Conservation (phyloP, 2,113 vertebrate species). For the Girardinichthys multiradiatus region DNA sequence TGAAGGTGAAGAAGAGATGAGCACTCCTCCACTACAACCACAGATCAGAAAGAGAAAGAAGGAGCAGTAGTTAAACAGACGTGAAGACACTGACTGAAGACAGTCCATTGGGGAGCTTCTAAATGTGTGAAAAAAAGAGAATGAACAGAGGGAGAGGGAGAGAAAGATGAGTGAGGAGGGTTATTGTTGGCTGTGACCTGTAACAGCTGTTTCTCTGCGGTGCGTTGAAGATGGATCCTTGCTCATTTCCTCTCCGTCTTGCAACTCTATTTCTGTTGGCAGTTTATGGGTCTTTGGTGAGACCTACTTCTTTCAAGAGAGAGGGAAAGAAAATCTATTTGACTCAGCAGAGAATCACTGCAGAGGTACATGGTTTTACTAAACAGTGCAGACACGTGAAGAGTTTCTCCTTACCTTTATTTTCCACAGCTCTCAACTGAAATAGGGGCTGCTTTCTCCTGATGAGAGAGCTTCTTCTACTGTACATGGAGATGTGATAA, state of each 20-base stretch:
- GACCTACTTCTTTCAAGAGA: constrained; percentile 51
- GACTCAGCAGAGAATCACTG: constrained; percentile 56
- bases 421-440: constrained; percentile 21
- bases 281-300: constrained; percentile 64
- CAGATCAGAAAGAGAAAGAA: constrained; percentile 37
- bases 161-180: constrained; percentile 53
- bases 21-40: constrained; percentile 46
- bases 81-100: constrained; percentile 56
- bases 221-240: constrained; percentile 72
- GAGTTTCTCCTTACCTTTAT: constrained; percentile 24
- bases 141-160: constrained; percentile 11
- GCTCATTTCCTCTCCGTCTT: constrained; percentile 74
- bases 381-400: constrained; percentile 23
- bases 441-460: constrained; percentile 1
- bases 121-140: constrained; percentile 35
- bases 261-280: constrained; percentile 72
- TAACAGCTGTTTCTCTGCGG: constrained; percentile 79
- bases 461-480: background rate
- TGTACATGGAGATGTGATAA: constrained; percentile 8
- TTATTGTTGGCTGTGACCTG: constrained; percentile 78
- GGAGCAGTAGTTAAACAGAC: constrained; percentile 27
- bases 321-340: constrained; percentile 59
- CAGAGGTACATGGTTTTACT: constrained; percentile 22
- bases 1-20: constrained; percentile 73
- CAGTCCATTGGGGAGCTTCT: constrained; percentile 29